A percentile compares a stretch with the other conserved stretches of the same genome.
phyloP scores from a whole-genome alignment of 2,797 vertebrate species.

The Dipus sagitta region DNA sequence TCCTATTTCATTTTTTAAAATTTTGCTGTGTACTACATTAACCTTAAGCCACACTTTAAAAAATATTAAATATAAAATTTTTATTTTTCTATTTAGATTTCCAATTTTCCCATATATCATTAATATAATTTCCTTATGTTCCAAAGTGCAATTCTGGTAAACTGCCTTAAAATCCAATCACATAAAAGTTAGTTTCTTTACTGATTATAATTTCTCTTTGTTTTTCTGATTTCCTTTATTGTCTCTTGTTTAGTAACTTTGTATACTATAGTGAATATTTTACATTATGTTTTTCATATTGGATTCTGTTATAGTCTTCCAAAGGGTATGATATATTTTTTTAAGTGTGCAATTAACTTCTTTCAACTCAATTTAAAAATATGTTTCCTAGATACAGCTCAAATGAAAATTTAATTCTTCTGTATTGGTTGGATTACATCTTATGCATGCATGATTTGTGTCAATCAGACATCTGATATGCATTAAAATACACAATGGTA shows the following conservation, averaged over 20 bases:
- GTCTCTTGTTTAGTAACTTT: not conserved
- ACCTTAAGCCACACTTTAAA: not conserved
- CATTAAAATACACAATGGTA: not conserved
- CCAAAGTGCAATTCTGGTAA: not conserved
- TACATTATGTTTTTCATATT: not conserved
- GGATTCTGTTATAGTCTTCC: constrained; percentile 30
- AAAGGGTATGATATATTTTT: not conserved
- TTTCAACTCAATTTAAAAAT: constrained; percentile 4
- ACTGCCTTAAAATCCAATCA: not conserved
- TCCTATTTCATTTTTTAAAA: not conserved
- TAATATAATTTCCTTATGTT: not conserved
- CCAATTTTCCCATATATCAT: not conserved
- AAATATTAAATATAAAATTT: not conserved
- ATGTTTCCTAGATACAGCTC: not conserved
- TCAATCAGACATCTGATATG: not conserved
- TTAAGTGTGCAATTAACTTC: not conserved
- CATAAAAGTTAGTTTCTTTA: not conserved
- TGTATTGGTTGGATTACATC: not conserved
- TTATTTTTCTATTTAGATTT: not conserved
- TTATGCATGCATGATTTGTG: not conserved
- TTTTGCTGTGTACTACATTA: not conserved
- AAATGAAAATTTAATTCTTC: constrained; percentile 20
- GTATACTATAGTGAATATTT: not conserved
- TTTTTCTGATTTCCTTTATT: not conserved
- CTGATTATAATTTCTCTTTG: not conserved